These are phyloP conservation scores for Dicrurus megarhynchus DNA, from an alignment of 2,113 vertebrate species.

Conservation along the genomic window DNA sequence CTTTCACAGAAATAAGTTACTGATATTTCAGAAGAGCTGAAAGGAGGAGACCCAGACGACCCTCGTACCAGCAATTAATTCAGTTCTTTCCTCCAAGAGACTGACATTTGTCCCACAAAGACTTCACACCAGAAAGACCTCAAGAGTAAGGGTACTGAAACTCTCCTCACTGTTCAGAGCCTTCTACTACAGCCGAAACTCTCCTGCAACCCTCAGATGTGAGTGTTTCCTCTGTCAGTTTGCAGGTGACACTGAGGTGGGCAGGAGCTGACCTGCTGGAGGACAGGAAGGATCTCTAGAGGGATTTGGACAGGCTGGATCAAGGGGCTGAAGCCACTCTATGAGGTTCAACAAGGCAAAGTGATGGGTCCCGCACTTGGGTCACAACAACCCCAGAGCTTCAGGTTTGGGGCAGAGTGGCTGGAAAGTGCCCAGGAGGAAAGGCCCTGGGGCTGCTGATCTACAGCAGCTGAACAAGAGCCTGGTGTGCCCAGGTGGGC, in stretches of 20 bases:
- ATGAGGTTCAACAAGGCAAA: neutral
- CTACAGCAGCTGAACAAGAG: neutral
- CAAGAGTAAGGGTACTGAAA: neutral
- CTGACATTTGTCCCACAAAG: neutral
- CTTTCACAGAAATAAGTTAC: neutral
- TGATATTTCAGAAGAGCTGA: neutral
- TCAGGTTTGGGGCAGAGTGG: neutral
- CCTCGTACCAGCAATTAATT: neutral
- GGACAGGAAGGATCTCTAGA: neutral
- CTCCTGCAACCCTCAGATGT: neutral
- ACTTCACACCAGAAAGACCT: neutral
- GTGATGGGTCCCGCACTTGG: neutral
- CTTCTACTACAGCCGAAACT: neutral
- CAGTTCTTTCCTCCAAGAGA: neutral
- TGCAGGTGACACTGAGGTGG: neutral
- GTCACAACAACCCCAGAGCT: neutral
- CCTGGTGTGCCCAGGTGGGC: neutral
- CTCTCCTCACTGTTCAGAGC: neutral
- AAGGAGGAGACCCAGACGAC: neutral
- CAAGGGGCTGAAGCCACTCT: neutral
- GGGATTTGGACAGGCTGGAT: neutral
- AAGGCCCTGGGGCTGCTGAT: neutral
- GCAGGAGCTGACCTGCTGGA: neutral
- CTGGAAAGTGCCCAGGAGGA: neutral
- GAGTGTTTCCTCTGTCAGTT: neutral